Evolutionary conservation across 2,888 invertebrate species (phyloP), one percentile per base, ranked within the genome.

Genomic region (Apotomis capreana): DNA sequence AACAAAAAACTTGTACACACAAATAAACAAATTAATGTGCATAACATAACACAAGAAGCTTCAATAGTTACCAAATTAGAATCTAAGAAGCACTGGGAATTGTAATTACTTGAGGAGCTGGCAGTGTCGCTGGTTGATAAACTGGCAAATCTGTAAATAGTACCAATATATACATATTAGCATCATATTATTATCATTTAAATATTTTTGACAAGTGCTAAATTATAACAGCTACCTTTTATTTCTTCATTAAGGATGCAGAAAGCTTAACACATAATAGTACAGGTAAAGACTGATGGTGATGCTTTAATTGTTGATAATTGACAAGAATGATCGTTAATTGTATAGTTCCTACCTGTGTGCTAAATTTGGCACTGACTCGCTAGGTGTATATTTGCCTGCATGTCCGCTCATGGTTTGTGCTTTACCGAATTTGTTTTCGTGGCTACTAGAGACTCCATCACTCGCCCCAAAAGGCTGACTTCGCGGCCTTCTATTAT

Each of bases 351-450:
- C 69, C 76, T 86, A 93, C 94, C 94, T 91, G 77, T 93, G 89
- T 58, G 94, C 92, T 83, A 94, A 88, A 85, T 93, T 93, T 73
- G 94, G 92, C 76, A 94, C 93, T 79, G 93, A 93, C 85, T 94
- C 93, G 88, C 93, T 96, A 2, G 96, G 96, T 54, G 97, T 97
- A 84, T 97, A 97, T 88, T 96, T 97, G 76, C 96, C 97, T 82
- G 96, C 96, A 85, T 97, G 96, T 64, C 96, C 96, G 75, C 96
- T 95, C 83, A 96, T 93, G 40, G 96, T 96, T 84, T 96, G 96
- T 71, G 95, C 95, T 87, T 96, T 96, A 46, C 96, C 96, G 90
- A 96, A 96, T 87, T 96, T 96, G 84, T 96, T 96, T 79, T 94
- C 94, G 80, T 92, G 89, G 74, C 87, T 90, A 77, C 90, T 92